Evolutionary conservation across 2,888 invertebrate genomes (phyloP), one percentile per base, ranked within the genome.

Genomic region (Merodon equestris): DNA sequence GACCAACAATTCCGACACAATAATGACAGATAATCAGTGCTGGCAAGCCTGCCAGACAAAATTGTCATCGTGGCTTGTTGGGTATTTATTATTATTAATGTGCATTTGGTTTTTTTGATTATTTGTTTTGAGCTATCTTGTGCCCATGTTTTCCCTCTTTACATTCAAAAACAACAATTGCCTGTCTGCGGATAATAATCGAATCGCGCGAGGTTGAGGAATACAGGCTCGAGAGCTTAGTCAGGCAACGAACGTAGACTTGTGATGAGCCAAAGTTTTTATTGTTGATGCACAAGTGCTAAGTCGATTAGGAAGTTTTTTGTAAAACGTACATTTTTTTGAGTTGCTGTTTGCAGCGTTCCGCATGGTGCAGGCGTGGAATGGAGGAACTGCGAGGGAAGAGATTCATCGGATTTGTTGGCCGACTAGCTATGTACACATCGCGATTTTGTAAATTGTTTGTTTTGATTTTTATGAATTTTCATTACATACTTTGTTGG

Each of bases 11-110:
- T 7, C 40, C 38, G n/a, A n/a, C n/a, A 27, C 27, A 27, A 27
- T 66, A 66, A 66, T 66, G 56, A 66, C 47, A 54, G 64, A 54
- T 54, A 54, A 64, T 64, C 47, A 40, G 66, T 56, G 56, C 36
- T 56, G 66, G 66, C 54, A 47, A 47, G 48, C 45, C 54, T 14
- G 14, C 4, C 18, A 18, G 19, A 18, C 17, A 19, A 54, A 71
- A 63, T 71, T 71, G 70, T 71, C 70, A 71, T 71, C 56, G 48
- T 54, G 61, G 54, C 40, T 71, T 50, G 56, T 71, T n/a, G n/a
- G n/a, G n/a, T n/a, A n/a, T n/a, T 61, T 42, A 71, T 61, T 56
- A 36, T 56, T 50, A 71, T 71, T 71, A 63, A 50, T 54, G 50
- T 40, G 18, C 18, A 47, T 54, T 54, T n/a, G 18, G 9, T 51